A percentile compares a stretch with the other conserved stretches of the same genome.
These are phyloP conservation scores for Watsonalla binaria DNA, from an alignment of 2,888 invertebrate species.

Conservation along the genomic window DNA sequence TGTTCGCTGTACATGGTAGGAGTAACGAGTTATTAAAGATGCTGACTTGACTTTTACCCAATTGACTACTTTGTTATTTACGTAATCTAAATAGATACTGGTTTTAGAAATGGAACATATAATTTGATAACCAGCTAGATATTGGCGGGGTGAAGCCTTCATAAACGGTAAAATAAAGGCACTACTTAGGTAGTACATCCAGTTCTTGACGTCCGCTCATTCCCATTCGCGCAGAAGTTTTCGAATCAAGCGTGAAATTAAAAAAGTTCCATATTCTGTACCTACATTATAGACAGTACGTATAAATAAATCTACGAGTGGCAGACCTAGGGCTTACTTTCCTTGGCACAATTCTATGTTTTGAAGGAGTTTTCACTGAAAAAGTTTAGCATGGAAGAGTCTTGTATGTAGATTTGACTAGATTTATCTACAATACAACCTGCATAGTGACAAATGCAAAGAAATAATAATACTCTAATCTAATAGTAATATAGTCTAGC, in stretches of 20 bases:
- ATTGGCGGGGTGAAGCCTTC: conserved; percentile 7
- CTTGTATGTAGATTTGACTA: too few species aligned
- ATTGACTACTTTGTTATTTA: background rate
- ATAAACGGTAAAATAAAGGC: conserved; percentile 20
- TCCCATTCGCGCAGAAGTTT: conserved; percentile 44
- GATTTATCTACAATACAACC: too few species aligned
- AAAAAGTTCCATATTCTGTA: conserved; percentile 62
- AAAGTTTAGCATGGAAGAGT: conserved; percentile 20
- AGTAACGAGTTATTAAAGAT: background rate
- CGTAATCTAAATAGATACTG: too few species aligned
- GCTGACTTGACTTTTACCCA: background rate
- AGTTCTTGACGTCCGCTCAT: conserved; percentile 41
- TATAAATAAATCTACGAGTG: conserved; percentile 34
- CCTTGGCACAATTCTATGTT: conserved; percentile 27
- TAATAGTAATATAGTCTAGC: too few species aligned
- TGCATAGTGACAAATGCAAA: too few species aligned
- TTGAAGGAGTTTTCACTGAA: conserved; percentile 27
- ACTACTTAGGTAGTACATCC: conserved; percentile 33
- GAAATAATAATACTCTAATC: too few species aligned
- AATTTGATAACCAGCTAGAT: too few species aligned
- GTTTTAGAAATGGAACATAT: too few species aligned
- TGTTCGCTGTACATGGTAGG: background rate
- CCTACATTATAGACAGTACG: conserved; percentile 22
- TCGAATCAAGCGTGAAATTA: conserved; percentile 72
- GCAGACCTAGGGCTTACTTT: conserved; percentile 23